Evolutionary conservation across 2,797 vertebrate species (phyloP).

Genomic region (Channa striata): DNA sequence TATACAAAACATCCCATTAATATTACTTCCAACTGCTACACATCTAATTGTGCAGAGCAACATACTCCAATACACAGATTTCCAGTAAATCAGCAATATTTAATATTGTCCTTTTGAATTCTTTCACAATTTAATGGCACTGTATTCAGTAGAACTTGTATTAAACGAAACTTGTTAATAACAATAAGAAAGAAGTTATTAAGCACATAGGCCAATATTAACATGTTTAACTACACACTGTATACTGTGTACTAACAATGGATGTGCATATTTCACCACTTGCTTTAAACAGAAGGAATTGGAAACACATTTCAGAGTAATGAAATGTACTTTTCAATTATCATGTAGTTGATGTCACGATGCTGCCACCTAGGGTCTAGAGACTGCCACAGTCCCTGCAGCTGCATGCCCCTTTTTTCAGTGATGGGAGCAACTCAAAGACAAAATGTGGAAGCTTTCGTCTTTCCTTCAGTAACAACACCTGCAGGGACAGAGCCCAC

Average conservation of each 20-base stretch:
- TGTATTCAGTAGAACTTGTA: too few relatives aligned
- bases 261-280: background rate
- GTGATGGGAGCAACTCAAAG: background rate
- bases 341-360: conserved; percentile 4
- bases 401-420: background rate
- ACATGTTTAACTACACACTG: too few relatives aligned
- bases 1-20: background rate
- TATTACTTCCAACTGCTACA: background rate
- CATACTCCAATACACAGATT: background rate
- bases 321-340: background rate
- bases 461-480: conserved; percentile 1
- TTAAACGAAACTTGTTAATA: too few relatives aligned
- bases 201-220: too few relatives aligned
- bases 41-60: background rate
- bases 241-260: background rate
- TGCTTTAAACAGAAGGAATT: background rate
- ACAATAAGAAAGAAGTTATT: too few relatives aligned
- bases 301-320: too few relatives aligned
- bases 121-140: background rate
- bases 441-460: background rate
- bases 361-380: conserved; percentile 69
- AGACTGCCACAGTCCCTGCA: background rate
- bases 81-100: background rate
- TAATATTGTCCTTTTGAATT: background rate
- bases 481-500: background rate